Conservation (phyloP, 2,888 invertebrate species). For the Drosophila tanythrix region DNA sequence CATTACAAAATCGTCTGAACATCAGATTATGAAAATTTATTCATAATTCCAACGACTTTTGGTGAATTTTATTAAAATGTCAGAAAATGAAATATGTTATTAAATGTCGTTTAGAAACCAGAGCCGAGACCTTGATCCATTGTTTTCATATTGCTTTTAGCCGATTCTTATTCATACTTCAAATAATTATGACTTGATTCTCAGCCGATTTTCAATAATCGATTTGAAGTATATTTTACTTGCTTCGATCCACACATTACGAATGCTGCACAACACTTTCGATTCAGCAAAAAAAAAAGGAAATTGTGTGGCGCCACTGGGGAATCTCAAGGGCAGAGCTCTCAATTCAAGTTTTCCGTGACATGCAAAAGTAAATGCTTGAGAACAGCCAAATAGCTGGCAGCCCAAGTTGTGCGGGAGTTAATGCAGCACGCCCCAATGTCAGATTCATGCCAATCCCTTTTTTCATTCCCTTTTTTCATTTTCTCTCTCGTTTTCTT, state of each 20-base stretch:
- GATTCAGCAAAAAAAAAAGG: background rate
- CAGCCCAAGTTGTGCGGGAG: conserved; percentile 8
- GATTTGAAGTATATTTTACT: background rate
- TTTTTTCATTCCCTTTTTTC: conserved; percentile 16
- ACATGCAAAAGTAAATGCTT: conserved; percentile 41
- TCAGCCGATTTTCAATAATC: background rate
- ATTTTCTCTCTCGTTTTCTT: conserved; percentile 1
- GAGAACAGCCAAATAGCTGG: conserved; percentile 39
- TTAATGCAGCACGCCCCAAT: conserved; percentile 52
- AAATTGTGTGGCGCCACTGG: conserved; percentile 45
- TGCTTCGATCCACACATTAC: conserved; percentile 23
- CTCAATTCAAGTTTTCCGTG: conserved; percentile 54
- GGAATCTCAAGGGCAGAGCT: conserved; percentile 48
- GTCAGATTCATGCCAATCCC: conserved; percentile 57
- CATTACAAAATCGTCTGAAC: background rate
- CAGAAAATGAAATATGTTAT: background rate
- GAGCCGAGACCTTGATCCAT: background rate
- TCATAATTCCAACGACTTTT: background rate
- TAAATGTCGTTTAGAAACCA: background rate
- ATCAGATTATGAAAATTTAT: background rate
- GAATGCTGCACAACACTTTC: conserved; percentile 1
- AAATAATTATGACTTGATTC: background rate
- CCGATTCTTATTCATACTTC: background rate
- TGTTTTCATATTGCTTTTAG: background rate
- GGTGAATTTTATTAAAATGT: background rate